Evolutionary conservation across 2,888 invertebrate species (phyloP), one percentile per base, ranked within the genome.

Genomic region (Caenorhabditis zanzibari): DNA sequence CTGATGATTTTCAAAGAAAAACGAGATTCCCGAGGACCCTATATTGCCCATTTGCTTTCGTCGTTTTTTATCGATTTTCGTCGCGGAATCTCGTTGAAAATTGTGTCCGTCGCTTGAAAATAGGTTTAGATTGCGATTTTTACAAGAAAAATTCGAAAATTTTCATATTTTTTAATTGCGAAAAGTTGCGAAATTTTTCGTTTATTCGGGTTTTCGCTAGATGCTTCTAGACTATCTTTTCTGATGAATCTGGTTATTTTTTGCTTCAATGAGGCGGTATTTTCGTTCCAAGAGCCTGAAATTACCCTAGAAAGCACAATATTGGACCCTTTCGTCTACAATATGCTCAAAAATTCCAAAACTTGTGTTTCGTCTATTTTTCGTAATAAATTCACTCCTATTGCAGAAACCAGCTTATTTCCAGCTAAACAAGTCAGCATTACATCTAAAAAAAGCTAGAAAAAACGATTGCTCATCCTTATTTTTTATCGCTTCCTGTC

Each of bases 111-210:
- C 38, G 7, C 14, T n/a, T 28, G 7, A n/a, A 63, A 63, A 44
- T 47, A 24, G 28, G 2, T 5, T 7, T 4, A 26, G 26, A 28
- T 7, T 16, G 2, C 6, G n/a, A 2, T 24, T n/a, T 63, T 63
- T 4, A 7, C 0, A 3, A 38, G 14, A 47, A 63, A 63, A 44
- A 1, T 47, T 22, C n/a, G 9, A 16, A 44, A 63, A 63, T 14
- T 28, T n/a, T 7, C 9, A 0, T 3, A 14, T 41, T 3, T 26
- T 47, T 22, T 49, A 52, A 52, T 52, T 35, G 6, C 10, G 52
- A 32, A 52, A 52, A 52, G 49, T 66, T 49, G 22, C 66, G 66
- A 66, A 66, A 66, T 64, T 9, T 38, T 41, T 63, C 47, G 63
- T 26, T 16, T 1, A 12, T 38, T n/a, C 16, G 54, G n/a, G n/a